Base-by-base conservation (phyloP, 2,113 vertebrate species). In the Spea bombifrons region DNA sequence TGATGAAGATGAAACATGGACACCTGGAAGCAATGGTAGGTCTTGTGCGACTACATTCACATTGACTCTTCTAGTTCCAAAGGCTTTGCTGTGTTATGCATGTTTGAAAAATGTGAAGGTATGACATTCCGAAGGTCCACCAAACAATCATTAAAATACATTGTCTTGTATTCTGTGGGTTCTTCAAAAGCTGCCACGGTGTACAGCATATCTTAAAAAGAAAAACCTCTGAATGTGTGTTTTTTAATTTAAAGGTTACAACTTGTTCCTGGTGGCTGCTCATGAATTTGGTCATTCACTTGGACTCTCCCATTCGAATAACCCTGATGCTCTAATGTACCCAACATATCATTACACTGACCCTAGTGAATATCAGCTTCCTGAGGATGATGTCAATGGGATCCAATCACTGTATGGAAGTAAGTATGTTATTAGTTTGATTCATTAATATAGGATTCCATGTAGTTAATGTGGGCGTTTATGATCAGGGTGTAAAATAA, bases 271-370 rank as follows among this genome's bases (percentile, higher is more conserved):
- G 1, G 96, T 99, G 71, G 96, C 97, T 71, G 94, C 96, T 83
- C 96, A 98, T 87, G 97, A 99, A 89, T 93, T 99, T 85, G 97
- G 97, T 30, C 96, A 99, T 66, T 90, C 95, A 5, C 81, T 99
- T 78, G 97, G 97, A 7, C 91, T 99, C 52, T 87, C 88, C 12
- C 97, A 98, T 85, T 99, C 97, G 52, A 61, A 8, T 0, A 94
- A 97, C 67, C 89, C 86, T 30, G 91, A 88, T 71, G 94, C 96
- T 0, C 88, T 99, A 84, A 98, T 99, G 97, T 95, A 88, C 82
- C 93, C 96, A 4, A 74, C 84, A 9, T 98, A 97, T 0, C 87
- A 89, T 67, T 96, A 89, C 59, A 66, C 85, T 45, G 86, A 91
- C 71, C 88, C 90, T 5, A 89, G 85, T 0, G 90, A 89, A 71